A percentile compares a stretch with the other conserved stretches of the same genome.
These are phyloP conservation scores for Sipha maydis DNA, from an alignment of 2,888 invertebrate genomes.

Conservation along the genomic window DNA sequence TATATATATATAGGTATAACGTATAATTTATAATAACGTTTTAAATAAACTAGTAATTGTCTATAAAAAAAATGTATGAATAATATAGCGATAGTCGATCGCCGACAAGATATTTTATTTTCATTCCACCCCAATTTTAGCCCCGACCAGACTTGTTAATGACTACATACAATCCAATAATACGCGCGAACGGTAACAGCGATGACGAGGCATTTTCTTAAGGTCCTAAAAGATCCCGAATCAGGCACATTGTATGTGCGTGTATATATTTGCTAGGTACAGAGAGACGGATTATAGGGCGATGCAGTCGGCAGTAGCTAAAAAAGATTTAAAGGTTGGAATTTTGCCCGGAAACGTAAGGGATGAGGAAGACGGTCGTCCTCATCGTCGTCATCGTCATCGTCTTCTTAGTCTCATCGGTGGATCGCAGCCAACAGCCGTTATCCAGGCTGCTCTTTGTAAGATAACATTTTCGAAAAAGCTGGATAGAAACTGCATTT, in stretches of 20 bases:
- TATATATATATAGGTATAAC: too few relatives aligned
- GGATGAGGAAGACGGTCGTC: constrained; percentile 20
- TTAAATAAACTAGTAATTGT: too few relatives aligned
- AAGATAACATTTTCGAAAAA: constrained; percentile 34
- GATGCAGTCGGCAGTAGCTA: not conserved
- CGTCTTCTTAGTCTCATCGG: not conserved
- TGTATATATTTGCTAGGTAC: too few relatives aligned
- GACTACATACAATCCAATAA: not conserved
- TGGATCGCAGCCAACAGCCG: constrained; percentile 42
- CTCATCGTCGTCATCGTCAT: too few relatives aligned
- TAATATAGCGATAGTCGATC: too few relatives aligned
- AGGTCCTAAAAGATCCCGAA: not conserved
- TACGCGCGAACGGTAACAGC: not conserved
- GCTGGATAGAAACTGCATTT: not conserved
- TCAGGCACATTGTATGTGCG: not conserved
- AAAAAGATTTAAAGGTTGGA: constrained; percentile 51
- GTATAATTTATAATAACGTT: too few relatives aligned
- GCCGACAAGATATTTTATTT: too few relatives aligned
- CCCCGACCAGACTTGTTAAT: not conserved
- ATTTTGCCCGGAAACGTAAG: constrained; percentile 46
- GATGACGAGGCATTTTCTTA: not conserved
- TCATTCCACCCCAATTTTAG: too few relatives aligned
- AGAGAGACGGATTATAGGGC: not conserved
- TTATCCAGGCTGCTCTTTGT: not conserved
- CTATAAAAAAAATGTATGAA: too few relatives aligned